Base-by-base conservation (phyloP, 30 jellyfish, hydroid and myxozoan genomes). In the Rhopilema esculentum region DNA sequence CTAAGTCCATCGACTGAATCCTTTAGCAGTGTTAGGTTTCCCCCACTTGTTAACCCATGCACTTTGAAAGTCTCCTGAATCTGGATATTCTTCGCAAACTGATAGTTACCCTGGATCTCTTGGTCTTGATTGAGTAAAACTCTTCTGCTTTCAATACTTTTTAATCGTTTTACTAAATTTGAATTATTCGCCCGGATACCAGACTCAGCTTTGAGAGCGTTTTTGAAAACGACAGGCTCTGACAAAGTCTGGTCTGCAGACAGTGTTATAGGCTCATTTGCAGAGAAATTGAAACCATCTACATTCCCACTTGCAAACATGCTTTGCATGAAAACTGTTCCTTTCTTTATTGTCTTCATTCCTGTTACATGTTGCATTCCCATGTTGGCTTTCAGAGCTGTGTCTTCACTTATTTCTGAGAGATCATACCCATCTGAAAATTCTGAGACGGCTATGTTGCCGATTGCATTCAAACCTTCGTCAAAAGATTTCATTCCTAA, bases 311-410 rank as follows among this genome's bases (percentile, higher is more conserved):
- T 28, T 0, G 73, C 66, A 2, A 49, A 1, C 25, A 92, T 1
- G 68, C 63, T 53, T 19, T 40, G 53, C 17, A 75, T 27, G 28
- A 82, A 48, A 0, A 16, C 27, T 25, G 91, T 28, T 16, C 26
- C 64, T 16, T 63, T 52, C 0, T 16, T 24, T 53, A 92, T 86
- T 8, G 83, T 78, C 48, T 86, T 87, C 27, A 2, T 66, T 4
- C 98, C 98, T n/a, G 78, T n/a, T 15, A 92, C 72, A 4, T 8
- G 25, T 50, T 91, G 97, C 7, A 48, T 32, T 32, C 8, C n/a
- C 0, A 84, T 0, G 16, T 51, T 48, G 61, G n/a, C 29, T 16
- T 30, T 23, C 19, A 83, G 69, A 7, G 83, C 48, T 7, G 97
- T 83, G 31, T 72, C 88, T 49, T 30, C 49, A 0, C 6, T 23